Percentiles rank a stretch among this genome's conserved stretches.
These are phyloP conservation scores for Dioctria linearis DNA, from an alignment of 2,888 invertebrate species.

Conservation along the genomic window DNA sequence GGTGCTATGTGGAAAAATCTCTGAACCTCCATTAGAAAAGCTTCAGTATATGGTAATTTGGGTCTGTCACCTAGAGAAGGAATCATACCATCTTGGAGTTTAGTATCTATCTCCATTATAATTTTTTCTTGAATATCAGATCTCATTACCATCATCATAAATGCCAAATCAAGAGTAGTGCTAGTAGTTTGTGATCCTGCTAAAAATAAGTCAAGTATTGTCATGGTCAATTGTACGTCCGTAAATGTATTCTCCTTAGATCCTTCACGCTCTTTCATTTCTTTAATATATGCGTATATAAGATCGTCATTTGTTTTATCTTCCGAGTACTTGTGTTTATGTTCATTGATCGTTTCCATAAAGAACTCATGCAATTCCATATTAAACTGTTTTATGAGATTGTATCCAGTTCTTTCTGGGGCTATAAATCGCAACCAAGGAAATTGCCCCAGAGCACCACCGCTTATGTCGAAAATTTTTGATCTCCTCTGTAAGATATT, in stretches of 20 bases:
- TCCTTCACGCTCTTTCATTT: constrained; percentile 72
- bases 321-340: constrained; percentile 71
- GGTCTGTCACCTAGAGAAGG: constrained; percentile 67
- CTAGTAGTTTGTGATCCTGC: constrained; percentile 79
- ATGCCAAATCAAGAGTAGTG: constrained; percentile 75
- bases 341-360: constrained; percentile 74
- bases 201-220: constrained; percentile 79
- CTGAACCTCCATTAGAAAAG: constrained; percentile 75
- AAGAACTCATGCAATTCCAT: constrained; percentile 73
- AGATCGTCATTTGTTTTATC: constrained; percentile 73
- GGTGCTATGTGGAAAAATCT: constrained; percentile 74
- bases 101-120: constrained; percentile 73
- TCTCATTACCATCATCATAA: constrained; percentile 75
- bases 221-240: constrained; percentile 78
- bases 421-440: constrained; percentile 78
- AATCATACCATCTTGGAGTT: constrained; percentile 61
- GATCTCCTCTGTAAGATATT: constrained; percentile 72
- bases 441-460: constrained; percentile 74
- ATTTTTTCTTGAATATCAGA: constrained; percentile 75
- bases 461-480: constrained; percentile 75
- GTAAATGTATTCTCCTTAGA: constrained; percentile 65
- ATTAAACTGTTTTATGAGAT: constrained; percentile 74
- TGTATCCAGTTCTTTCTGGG: constrained; percentile 76
- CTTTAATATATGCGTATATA: constrained; percentile 77
- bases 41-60: constrained; percentile 73